Percentiles rank a stretch among this genome's conserved stretches.
These are phyloP conservation scores for Beaufortia kweichowensis DNA, from an alignment of 2,113 vertebrate species.

Conservation along the genomic window DNA sequence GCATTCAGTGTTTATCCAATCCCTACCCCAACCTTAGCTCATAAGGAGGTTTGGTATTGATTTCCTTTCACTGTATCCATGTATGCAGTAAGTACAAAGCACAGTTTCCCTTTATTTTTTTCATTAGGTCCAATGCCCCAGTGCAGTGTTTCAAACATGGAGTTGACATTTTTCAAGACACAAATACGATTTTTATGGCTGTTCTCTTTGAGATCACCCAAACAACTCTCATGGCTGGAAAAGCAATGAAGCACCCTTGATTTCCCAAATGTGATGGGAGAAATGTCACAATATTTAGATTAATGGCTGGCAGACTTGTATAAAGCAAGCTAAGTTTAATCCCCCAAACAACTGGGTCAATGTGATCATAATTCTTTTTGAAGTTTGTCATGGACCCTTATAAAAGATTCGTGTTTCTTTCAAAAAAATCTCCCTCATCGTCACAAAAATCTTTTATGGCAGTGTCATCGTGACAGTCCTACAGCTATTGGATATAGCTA, in stretches of 20 bases:
- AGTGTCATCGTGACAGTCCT: slow-evolving; percentile 56
- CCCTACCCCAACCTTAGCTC: slow-evolving; percentile 48
- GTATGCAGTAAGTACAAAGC: slow-evolving; percentile 68
- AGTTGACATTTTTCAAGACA: slow-evolving; percentile 41
- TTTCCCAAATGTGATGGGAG: slow-evolving; percentile 30
- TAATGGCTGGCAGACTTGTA: slow-evolving; percentile 1
- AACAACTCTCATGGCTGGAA: neutral
- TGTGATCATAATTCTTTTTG: neutral
- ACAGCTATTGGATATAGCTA: slow-evolving; percentile 66
- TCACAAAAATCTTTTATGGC: slow-evolving; percentile 24
- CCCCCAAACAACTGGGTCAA: neutral
- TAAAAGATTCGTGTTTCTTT: slow-evolving; percentile 46
- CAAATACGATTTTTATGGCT: slow-evolving; percentile 38
- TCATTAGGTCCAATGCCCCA: slow-evolving; percentile 24
- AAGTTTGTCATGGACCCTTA: neutral
- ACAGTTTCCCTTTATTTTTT: slow-evolving; percentile 65
- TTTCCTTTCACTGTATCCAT: slow-evolving; percentile 65
- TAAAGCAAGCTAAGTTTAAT: neutral
- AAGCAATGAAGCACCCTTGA: slow-evolving; percentile 23
- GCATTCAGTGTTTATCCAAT: slow-evolving; percentile 57
- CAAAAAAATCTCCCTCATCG: slow-evolving; percentile 48
- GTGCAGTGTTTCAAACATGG: slow-evolving; percentile 31
- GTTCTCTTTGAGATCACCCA: slow-evolving; percentile 6
- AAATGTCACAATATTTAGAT: slow-evolving; percentile 38
- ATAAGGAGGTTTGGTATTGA: slow-evolving; percentile 69